Percentiles rank a stretch among this genome's conserved stretches.
phyloP scores from a whole-genome alignment of 1,140 invertebrate species.

The Orius insidiosus region DNA sequence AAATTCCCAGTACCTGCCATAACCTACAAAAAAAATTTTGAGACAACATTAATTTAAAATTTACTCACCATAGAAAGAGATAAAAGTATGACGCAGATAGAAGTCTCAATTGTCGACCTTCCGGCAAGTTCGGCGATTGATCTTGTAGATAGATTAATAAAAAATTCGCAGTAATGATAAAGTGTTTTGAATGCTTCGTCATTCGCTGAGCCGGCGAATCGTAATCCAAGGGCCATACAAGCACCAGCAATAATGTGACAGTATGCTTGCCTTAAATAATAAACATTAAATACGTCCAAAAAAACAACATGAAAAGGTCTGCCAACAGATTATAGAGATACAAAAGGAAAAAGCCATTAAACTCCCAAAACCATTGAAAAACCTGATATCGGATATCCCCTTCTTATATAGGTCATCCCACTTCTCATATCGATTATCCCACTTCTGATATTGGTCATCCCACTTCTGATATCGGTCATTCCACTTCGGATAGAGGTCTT shows the following conservation, averaged over 20 bases:
- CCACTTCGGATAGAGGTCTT: too few relatives aligned
- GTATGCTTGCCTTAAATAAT: slow-evolving; percentile 79
- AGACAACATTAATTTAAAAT: too few relatives aligned
- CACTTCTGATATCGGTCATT: too few relatives aligned
- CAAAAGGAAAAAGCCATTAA: too few relatives aligned
- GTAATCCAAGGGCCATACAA: slow-evolving; percentile 82
- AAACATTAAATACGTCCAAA: too few relatives aligned
- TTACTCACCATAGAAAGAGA: slow-evolving; percentile 52
- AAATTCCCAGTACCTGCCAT: slow-evolving; percentile 89
- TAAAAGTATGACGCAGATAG: slow-evolving; percentile 65
- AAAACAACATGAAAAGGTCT: too few relatives aligned
- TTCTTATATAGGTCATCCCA: too few relatives aligned
- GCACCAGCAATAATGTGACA: slow-evolving; percentile 90
- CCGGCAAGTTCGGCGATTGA: slow-evolving; percentile 73
- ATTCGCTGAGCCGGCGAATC: slow-evolving; percentile 84
- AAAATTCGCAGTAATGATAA: slow-evolving; percentile 45
- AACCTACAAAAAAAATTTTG: slow-evolving; percentile 35
- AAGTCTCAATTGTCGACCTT: slow-evolving; percentile 75
- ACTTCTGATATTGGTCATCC: too few relatives aligned
- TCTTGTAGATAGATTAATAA: slow-evolving; percentile 43
- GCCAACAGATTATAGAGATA: too few relatives aligned
- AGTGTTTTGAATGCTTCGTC: slow-evolving; percentile 60
- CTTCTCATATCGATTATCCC: too few relatives aligned
- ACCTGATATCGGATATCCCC: too few relatives aligned
- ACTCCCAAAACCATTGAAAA: too few relatives aligned